phyloP scores from a whole-genome alignment of 2,113 vertebrate species.

The Phylloscopus trochilus region DNA sequence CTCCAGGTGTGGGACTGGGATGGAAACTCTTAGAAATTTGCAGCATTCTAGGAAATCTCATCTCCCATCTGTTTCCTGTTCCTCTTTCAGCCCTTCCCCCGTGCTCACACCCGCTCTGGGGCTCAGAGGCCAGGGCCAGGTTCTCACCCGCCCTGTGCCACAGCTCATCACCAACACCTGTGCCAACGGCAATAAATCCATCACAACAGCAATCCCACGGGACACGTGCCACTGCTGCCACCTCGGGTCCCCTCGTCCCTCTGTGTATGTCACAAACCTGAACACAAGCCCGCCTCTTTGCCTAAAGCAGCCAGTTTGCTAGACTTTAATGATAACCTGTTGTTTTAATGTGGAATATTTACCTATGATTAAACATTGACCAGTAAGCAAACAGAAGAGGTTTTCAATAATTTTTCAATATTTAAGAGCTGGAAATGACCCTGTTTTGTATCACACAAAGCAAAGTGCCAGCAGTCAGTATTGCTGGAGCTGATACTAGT shows the following conservation, averaged over 20 bases:
- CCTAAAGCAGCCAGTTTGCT: background rate
- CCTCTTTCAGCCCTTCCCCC: conserved; percentile 57
- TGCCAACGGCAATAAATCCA: fast-evolving
- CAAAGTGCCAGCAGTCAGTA: conserved; percentile 27
- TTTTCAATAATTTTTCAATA: conserved; percentile 52
- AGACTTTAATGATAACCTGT: background rate
- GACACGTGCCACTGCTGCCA: fast-evolving
- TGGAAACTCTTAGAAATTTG: conserved; percentile 8
- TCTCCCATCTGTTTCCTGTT: conserved; percentile 78
- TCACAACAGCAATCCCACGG: fast-evolving
- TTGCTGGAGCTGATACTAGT: background rate
- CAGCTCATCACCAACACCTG: background rate
- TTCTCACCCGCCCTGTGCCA: background rate
- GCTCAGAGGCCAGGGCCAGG: background rate
- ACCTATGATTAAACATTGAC: conserved; percentile 32
- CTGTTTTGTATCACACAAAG: conserved; percentile 25
- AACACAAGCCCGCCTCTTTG: background rate
- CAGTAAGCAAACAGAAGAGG: conserved; percentile 47
- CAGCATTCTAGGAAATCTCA: conserved; percentile 54
- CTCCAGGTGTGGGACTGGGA: background rate
- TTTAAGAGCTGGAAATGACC: conserved; percentile 46
- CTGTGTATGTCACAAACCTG: fast-evolving
- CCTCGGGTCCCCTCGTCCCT: fast-evolving
- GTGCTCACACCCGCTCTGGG: background rate
- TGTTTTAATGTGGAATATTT: conserved; percentile 59